Conservation (phyloP, 2,113 vertebrate genomes). For the Siniperca chuatsi region DNA sequence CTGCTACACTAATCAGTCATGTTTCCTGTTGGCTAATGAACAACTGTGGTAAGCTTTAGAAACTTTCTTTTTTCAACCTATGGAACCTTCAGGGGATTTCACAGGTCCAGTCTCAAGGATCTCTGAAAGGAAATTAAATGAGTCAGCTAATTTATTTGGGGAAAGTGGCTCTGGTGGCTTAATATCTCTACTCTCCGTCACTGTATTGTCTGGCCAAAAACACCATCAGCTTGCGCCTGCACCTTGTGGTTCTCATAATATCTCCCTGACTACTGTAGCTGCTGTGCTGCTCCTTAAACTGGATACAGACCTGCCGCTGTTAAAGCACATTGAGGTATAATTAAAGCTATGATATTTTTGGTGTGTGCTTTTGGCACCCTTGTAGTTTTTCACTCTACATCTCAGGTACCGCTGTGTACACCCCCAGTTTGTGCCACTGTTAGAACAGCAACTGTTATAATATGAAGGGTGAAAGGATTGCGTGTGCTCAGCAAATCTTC, state of each 20-base stretch:
- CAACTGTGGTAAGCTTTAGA: not conserved
- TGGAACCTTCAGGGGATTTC: not conserved
- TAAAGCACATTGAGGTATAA: constrained; percentile 21
- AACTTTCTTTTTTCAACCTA: not conserved
- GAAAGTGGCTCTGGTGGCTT: not conserved
- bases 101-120: constrained; percentile 5
- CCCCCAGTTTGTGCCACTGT: not conserved
- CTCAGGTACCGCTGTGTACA: constrained; percentile 6
- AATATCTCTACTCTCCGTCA: constrained; percentile 28
- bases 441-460: not conserved
- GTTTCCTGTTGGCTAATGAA: constrained; percentile 16
- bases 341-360: constrained; percentile 49
- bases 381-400: constrained; percentile 12
- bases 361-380: constrained; percentile 8
- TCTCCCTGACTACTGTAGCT: not conserved
- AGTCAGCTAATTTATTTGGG: constrained; percentile 14
- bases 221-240: not conserved
- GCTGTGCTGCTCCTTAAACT: not conserved
- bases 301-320: constrained; percentile 7
- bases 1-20: not conserved
- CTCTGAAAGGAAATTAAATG: constrained; percentile 28
- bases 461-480: constrained; percentile 5
- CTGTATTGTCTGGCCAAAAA: not conserved
- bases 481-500: not conserved
- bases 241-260: constrained; percentile 6